A percentile compares a stretch with the other conserved stretches of the same genome.
Evolutionary conservation across 1,140 invertebrate genomes (phyloP).

Genomic region (Hylyphantes graminicola): DNA sequence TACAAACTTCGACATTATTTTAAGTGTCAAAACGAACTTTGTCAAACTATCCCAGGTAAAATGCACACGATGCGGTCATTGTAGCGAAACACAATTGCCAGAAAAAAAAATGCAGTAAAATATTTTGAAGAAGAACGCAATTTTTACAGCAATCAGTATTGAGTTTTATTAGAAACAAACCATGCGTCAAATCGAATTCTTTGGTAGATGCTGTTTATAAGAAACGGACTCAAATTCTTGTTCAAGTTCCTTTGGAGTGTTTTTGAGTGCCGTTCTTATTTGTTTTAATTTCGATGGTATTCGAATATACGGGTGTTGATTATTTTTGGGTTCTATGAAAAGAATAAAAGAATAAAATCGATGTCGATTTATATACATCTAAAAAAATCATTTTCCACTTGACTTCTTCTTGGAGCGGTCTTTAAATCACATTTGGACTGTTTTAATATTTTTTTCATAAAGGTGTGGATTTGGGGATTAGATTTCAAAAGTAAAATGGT

Average conservation of each 20-base stretch:
- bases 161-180: slow-evolving; percentile 51
- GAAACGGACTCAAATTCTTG: slow-evolving; percentile 13
- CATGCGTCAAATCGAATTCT: slow-evolving; percentile 55
- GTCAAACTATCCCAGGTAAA: background rate
- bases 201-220: slow-evolving; percentile 27
- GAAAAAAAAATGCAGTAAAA: slow-evolving; percentile 42
- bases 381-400: background rate
- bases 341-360: background rate
- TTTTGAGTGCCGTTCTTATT: slow-evolving; percentile 20
- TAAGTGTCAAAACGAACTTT: no score
- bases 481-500: no score
- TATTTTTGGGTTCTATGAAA: background rate
- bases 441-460: no score
- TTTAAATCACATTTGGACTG: no score
- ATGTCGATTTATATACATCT: background rate
- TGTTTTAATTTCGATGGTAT: slow-evolving; percentile 31
- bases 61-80: slow-evolving; percentile 7
- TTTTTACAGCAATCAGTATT: slow-evolving; percentile 45
- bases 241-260: background rate
- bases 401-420: no score
- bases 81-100: slow-evolving; percentile 10
- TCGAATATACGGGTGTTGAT: background rate
- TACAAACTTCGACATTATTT: no score
- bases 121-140: slow-evolving; percentile 24
- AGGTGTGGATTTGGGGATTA: no score